Evolutionary conservation across 2,113 vertebrate species (phyloP), one percentile per base, ranked within the genome.

Genomic region (Amia ocellicauda): DNA sequence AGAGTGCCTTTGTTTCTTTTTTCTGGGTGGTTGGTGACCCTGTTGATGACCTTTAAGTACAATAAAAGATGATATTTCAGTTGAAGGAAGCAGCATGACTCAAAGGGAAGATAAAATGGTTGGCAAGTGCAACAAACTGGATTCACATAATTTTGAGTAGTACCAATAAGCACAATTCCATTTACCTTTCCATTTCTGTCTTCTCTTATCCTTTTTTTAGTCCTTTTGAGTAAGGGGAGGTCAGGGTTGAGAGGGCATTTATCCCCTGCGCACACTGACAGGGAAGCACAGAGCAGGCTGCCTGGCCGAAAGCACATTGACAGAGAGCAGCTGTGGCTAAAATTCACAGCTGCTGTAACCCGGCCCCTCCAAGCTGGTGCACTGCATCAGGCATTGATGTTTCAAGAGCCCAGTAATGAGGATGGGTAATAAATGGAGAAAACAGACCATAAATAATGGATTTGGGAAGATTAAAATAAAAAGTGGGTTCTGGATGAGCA

Each of bases 311-410:
- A 11, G 20, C 50, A 52, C 29, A 59, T 28, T 62, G 68, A 58
- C 69, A 69, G 62, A 65, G 28, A 68, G 68, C 68, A 73, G 76
- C 73, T 78, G 74, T 43, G 57, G 67, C 66, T 67, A 63, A 71
- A 60, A 70, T 70, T 62, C 72, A 66, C 76, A 73, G 71, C 73
- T 81, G 76, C 70, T 36, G 31, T 36, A 36, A 36, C 5, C 31
- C 2, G 31, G 31, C 1, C 31, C 75, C 43, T 53, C 22, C 57
- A 23, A 58, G 54, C 68, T 64, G 51, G 54, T 68, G 66, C 67
- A 70, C 66, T n/a, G 51, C 47, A 62, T 63, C 51, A 68, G 62
- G 58, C 55, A 36, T 58, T 42, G 29, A 54, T 36, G 31, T 62
- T 72, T 43, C 40, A 54, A 58, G 22, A 63, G 50, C 66, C 10